These are phyloP conservation scores for Agrypnus murinus DNA, from an alignment of 2,888 invertebrate species.

Conservation along the genomic window DNA sequence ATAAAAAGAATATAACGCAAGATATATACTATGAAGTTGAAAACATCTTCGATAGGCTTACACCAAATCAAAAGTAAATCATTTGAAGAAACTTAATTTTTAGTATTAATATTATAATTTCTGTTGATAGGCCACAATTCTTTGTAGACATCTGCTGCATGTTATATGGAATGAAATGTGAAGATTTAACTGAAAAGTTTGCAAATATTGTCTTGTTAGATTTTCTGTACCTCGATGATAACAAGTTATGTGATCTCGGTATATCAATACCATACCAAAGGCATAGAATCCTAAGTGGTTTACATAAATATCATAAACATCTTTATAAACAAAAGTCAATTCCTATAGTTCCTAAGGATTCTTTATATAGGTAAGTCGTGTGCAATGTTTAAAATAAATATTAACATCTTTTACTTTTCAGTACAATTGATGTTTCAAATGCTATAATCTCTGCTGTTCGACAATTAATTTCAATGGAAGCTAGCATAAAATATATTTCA, in stretches of 20 bases:
- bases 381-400: not conserved
- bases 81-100: not conserved
- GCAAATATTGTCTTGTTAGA: constrained; percentile 73
- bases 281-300: constrained; percentile 73
- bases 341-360: constrained; percentile 64
- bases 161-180: constrained; percentile 77
- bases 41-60: constrained; percentile 56
- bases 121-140: constrained; percentile 72
- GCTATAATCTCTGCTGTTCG: constrained; percentile 74
- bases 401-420: constrained; percentile 64
- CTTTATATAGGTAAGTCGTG: constrained; percentile 69
- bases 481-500: constrained; percentile 73
- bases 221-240: constrained; percentile 76
- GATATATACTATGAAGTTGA: constrained; percentile 37
- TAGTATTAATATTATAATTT: no score
- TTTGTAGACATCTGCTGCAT: constrained; percentile 74
- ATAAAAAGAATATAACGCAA: constrained; percentile 35
- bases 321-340: constrained; percentile 73
- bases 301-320: constrained; percentile 76
- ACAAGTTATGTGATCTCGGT: constrained; percentile 75
- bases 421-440: constrained; percentile 74
- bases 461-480: constrained; percentile 76
- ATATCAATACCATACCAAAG: constrained; percentile 77
- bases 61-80: constrained; percentile 54
- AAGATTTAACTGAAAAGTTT: constrained; percentile 72